phyloP scores from a whole-genome alignment of 2,797 vertebrate genomes.

The Rhinella marina region DNA sequence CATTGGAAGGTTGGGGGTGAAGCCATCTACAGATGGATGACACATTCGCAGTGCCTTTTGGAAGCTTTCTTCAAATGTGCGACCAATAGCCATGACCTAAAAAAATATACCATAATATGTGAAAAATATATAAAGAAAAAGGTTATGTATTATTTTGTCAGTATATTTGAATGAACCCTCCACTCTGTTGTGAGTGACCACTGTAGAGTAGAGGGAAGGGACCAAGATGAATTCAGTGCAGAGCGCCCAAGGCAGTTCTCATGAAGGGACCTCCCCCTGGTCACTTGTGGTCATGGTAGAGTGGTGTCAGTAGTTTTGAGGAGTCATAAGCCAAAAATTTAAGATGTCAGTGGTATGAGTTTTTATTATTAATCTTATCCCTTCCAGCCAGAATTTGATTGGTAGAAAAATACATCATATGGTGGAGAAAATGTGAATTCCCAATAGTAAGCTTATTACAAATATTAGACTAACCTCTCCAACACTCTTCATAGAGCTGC shows the following conservation, averaged over 20 bases:
- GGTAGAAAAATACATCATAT: background rate
- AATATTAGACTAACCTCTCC: slow-evolving; percentile 82
- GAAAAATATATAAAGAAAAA: background rate
- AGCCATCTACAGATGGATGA: slow-evolving; percentile 90
- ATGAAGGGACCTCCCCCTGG: too few relatives aligned
- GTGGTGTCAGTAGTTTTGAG: too few relatives aligned
- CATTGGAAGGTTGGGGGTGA: slow-evolving; percentile 85
- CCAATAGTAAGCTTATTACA: background rate
- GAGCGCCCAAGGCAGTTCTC: too few relatives aligned
- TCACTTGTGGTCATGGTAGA: too few relatives aligned
- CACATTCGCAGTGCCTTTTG: slow-evolving; percentile 96
- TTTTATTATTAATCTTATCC: background rate
- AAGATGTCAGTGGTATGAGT: background rate
- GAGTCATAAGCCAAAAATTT: background rate
- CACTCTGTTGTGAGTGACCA: background rate
- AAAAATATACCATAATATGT: background rate
- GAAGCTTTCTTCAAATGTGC: slow-evolving; percentile 93
- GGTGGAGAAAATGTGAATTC: background rate
- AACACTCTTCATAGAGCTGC: slow-evolving; percentile 96
- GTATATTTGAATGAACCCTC: background rate
- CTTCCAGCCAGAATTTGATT: background rate
- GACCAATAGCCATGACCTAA: slow-evolving; percentile 93
- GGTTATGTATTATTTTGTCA: background rate
- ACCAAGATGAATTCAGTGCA: too few relatives aligned
- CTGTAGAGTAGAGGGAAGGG: too few relatives aligned